Percentiles rank a stretch among this genome's conserved stretches.
These are phyloP conservation scores for Helostoma temminkii DNA, from an alignment of 2,797 vertebrate species.

Conservation along the genomic window DNA sequence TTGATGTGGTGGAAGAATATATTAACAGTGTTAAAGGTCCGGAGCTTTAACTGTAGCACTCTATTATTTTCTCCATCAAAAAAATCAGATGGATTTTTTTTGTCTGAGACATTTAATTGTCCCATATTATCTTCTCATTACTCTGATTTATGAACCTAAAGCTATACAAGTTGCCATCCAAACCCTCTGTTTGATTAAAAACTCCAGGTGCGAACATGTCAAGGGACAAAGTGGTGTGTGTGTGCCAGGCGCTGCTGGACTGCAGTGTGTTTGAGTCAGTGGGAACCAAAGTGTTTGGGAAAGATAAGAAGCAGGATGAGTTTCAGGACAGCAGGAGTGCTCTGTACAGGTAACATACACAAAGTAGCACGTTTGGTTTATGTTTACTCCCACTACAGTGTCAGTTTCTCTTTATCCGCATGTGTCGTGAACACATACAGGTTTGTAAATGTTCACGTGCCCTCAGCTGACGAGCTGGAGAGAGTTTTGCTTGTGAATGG, in stretches of 20 bases:
- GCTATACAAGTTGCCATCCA: background rate
- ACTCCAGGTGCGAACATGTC: conserved; percentile 80
- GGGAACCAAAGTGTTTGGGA: conserved; percentile 87
- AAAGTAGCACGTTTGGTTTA: background rate
- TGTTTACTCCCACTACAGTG: too few species aligned
- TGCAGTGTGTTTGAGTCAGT: conserved; percentile 91
- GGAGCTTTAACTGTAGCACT: too few species aligned
- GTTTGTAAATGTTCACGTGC: conserved; percentile 62
- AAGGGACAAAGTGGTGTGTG: conserved; percentile 87
- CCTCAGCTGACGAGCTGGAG: conserved; percentile 69
- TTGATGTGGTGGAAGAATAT: conserved; percentile 88
- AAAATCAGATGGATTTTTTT: too few species aligned
- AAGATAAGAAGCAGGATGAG: conserved; percentile 82
- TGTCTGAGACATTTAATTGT: too few species aligned
- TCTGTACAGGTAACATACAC: conserved; percentile 85
- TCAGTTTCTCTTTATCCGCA: too few species aligned
- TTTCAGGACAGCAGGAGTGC: conserved; percentile 90
- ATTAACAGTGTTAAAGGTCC: conserved; percentile 85
- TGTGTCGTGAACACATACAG: too few species aligned
- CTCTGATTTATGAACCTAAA: background rate
- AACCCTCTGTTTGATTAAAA: conserved; percentile 8
- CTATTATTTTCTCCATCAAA: too few species aligned
- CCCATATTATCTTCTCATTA: fast-evolving
- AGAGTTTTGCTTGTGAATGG: conserved; percentile 56
- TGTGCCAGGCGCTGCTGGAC: conserved; percentile 93